These are phyloP conservation scores for Periophthalmus modestus DNA, from an alignment of 2,113 vertebrate species.

Conservation along the genomic window DNA sequence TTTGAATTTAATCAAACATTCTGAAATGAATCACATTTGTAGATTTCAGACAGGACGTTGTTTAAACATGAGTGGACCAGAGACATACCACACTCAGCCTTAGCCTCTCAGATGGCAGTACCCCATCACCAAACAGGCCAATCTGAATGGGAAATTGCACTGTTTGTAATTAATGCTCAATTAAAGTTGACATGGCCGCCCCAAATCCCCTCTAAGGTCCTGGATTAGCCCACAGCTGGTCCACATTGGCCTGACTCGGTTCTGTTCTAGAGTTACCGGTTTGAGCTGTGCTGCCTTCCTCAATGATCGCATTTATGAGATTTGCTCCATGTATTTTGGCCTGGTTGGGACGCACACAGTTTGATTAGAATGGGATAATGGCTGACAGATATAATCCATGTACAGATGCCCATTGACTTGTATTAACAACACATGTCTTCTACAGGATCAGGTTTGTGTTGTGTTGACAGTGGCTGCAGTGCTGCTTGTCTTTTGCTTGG, in stretches of 20 bases:
- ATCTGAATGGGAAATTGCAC: conserved; percentile 59
- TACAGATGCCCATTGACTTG: conserved; percentile 44
- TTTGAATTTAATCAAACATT: background rate
- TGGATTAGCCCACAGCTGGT: conserved; percentile 77
- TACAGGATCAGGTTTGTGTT: conserved; percentile 14
- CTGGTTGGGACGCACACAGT: conserved; percentile 27
- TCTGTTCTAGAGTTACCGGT: conserved; percentile 67
- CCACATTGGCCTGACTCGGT: conserved; percentile 55
- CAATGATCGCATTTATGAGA: conserved; percentile 71
- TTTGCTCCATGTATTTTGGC: conserved; percentile 54
- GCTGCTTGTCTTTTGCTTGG: too few species aligned
- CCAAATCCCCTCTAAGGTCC: conserved; percentile 70
- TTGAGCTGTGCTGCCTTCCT: conserved; percentile 64
- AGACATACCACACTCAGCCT: conserved; percentile 14
- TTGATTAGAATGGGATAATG: conserved; percentile 64
- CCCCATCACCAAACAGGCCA: conserved; percentile 35
- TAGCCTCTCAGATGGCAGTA: conserved; percentile 18
- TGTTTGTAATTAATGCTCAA: conserved; percentile 77
- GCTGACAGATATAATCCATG: conserved; percentile 43
- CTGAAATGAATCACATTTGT: background rate
- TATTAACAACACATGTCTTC: conserved; percentile 68
- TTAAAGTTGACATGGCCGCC: conserved; percentile 64
- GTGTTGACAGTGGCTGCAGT: background rate
- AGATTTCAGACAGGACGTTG: background rate
- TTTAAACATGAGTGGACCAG: background rate